A percentile compares a stretch with the other conserved stretches of the same genome.
Evolutionary conservation across 1,140 invertebrate genomes (phyloP).

Genomic region (Apis mellifera): DNA sequence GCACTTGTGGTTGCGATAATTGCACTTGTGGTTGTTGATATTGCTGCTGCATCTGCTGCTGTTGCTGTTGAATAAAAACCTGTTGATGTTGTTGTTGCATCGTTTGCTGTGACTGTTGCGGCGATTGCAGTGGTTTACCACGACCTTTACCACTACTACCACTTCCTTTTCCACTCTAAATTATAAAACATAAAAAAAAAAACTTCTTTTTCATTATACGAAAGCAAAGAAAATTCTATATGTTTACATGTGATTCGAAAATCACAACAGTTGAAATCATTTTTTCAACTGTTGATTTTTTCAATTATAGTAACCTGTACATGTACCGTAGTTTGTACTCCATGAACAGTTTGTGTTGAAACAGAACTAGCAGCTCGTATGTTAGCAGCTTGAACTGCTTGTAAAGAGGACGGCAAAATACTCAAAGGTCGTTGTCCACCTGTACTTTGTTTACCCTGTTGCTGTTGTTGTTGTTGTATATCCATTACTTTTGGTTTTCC

Average conservation of each 20-base stretch:
- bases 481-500: slow-evolving; percentile 81
- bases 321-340: slow-evolving; percentile 83
- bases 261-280: slow-evolving; percentile 1
- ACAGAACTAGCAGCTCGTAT: slow-evolving; percentile 89
- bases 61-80: slow-evolving; percentile 70
- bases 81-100: slow-evolving; percentile 77
- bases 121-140: slow-evolving; percentile 81
- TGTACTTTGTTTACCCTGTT: slow-evolving; percentile 81
- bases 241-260: background rate
- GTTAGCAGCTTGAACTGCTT: slow-evolving; percentile 79
- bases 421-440: slow-evolving; percentile 83
- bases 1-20: slow-evolving; percentile 81
- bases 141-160: slow-evolving; percentile 78
- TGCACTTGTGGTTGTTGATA: slow-evolving; percentile 77
- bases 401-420: slow-evolving; percentile 85
- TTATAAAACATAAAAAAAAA: slow-evolving; percentile 30
- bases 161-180: slow-evolving; percentile 78
- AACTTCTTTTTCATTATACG: slow-evolving; percentile 19
- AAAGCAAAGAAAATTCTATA: slow-evolving; percentile 9
- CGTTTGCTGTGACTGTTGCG: slow-evolving; percentile 77
- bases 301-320: slow-evolving; percentile 67
- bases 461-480: slow-evolving; percentile 82
- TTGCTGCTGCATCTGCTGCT: slow-evolving; percentile 76
- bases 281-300: slow-evolving; percentile 6
- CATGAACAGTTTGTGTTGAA: slow-evolving; percentile 88